phyloP scores from a whole-genome alignment of 2,113 vertebrate species.

The Anhinga anhinga region DNA sequence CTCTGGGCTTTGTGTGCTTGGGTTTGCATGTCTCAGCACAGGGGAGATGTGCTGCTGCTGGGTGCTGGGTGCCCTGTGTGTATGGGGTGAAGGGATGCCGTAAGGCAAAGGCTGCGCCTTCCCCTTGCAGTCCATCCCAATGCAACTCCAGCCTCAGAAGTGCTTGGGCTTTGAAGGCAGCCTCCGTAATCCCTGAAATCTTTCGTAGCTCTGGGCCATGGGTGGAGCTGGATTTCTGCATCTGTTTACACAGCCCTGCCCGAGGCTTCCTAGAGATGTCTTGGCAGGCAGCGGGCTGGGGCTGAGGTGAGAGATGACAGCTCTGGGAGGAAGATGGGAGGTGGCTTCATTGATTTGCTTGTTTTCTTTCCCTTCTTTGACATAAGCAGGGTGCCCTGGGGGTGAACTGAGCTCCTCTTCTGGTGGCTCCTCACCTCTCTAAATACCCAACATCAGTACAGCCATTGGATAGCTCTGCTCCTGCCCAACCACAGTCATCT shows the following conservation, averaged over 20 bases:
- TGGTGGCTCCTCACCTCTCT: background rate
- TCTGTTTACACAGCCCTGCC: background rate
- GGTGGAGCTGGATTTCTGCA: background rate
- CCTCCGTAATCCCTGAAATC: background rate
- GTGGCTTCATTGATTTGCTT: background rate
- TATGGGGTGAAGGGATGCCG: background rate
- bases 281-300: background rate
- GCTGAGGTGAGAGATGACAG: background rate
- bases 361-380: background rate
- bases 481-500: accelerated
- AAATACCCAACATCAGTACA: background rate
- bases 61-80: background rate
- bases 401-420: background rate
- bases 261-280: background rate
- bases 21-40: background rate
- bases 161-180: background rate
- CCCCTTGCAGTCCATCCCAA: background rate
- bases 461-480: background rate
- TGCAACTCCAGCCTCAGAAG: background rate
- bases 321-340: background rate
- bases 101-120: background rate
- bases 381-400: background rate
- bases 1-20: background rate
- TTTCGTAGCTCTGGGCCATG: background rate
- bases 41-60: background rate